Evolutionary conservation across 2,113 vertebrate genomes (phyloP).

Genomic region (Pao palembangensis): DNA sequence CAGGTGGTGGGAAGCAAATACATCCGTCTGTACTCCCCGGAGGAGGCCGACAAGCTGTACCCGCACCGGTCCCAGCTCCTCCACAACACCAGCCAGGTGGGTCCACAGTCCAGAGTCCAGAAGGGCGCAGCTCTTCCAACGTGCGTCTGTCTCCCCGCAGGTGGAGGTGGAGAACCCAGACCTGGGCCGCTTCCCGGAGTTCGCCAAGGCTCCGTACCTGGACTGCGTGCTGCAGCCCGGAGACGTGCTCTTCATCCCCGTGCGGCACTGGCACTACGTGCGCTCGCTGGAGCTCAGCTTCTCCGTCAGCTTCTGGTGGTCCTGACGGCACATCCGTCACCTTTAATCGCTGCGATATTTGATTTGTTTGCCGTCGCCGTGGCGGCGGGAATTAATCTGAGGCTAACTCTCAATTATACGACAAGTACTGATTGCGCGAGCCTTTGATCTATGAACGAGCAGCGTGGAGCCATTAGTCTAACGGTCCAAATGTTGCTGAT

Average conservation of each 20-base stretch:
- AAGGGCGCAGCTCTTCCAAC: constrained; percentile 28
- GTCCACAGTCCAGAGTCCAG: constrained; percentile 34
- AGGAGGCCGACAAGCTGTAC: constrained; percentile 84
- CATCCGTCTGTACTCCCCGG: constrained; percentile 83
- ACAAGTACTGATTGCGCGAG: constrained; percentile 34
- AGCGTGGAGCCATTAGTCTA: constrained; percentile 50
- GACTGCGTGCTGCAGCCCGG: constrained; percentile 86
- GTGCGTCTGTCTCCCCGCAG: constrained; percentile 60
- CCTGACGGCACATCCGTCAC: constrained; percentile 61
- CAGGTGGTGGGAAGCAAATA: constrained; percentile 94
- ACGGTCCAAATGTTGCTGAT: constrained; percentile 42
- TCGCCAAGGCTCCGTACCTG: constrained; percentile 78
- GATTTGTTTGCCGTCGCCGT: constrained; percentile 8
- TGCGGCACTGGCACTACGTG: constrained; percentile 89
- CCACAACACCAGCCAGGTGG: constrained; percentile 95
- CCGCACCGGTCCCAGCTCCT: constrained; percentile 87
- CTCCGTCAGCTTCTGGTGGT: constrained; percentile 98
- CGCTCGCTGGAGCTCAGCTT: constrained; percentile 90
- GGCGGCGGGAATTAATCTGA: constrained; percentile 9
- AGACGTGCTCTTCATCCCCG: constrained; percentile 91
- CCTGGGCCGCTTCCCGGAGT: constrained; percentile 79
- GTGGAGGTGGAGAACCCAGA: constrained; percentile 91
- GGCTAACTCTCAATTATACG: constrained; percentile 38
- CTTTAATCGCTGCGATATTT: neutral
- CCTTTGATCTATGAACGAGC: constrained; percentile 47